Base-by-base conservation (phyloP, 2,797 vertebrate species). In the Xenentodon cancila region DNA sequence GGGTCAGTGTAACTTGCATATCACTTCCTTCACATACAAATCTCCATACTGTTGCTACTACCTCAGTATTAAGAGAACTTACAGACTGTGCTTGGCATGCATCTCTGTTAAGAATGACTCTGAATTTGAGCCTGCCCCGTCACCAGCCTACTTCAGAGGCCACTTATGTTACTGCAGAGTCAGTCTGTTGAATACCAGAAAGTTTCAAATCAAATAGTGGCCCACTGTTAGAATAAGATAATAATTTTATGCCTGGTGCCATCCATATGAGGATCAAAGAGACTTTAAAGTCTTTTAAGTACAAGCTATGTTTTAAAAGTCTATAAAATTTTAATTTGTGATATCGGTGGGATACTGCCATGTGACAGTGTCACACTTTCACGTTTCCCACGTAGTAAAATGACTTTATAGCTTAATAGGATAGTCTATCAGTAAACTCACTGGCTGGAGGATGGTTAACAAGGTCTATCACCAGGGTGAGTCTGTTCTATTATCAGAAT, bases 111-210 rank as follows among this genome's bases (percentile, higher is more conserved):
- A 75, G 71, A 82, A 58, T 62, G 68, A 80, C 78, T 69, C 72
- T 79, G 71, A 89, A 90, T 87, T 80, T 90, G 85, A 90, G 84
- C 84, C 82, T 77, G 76, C 73, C 56, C 72, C 49, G 22, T 83
- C 84, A 77, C 74, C 62, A 58, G 64, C 68, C 53, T 25, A 62
- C 52, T 62, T 75, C 62, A 64, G 64, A 84, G 66, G 52, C 72
- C 52, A 75, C 87, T 84, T 76, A 69, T 66, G 65, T 89, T 88
- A 80, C 89, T 50, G 61, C 63, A 55, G 51, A 64, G 73, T 81
- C 75, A 34, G 52, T 77, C 54, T 72, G 37, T 82, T 59, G 64
- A 82, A 84, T 80, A 71, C 70, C 64, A 84, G 65, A 72, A 58
- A 64, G 80, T 76, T 71, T 61, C 52, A 77, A 79, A 81, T 83